These are phyloP conservation scores for Andricus curvator DNA, from an alignment of 2,888 invertebrate genomes.

Conservation along the genomic window DNA sequence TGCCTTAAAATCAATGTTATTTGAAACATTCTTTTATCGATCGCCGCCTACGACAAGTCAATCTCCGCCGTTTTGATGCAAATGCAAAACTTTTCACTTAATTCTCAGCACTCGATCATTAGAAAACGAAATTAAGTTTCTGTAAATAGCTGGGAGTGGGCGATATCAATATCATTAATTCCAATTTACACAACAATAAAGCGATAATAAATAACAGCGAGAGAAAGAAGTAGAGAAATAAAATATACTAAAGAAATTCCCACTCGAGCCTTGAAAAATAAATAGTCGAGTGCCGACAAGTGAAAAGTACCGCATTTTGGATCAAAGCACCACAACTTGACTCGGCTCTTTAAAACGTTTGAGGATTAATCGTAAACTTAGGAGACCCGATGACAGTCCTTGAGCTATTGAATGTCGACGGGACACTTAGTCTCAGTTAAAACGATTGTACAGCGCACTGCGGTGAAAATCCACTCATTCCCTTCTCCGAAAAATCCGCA, in stretches of 20 bases:
- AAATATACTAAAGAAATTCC: not conserved
- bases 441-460: conserved; percentile 51
- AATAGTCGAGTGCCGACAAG: conserved; percentile 3
- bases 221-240: conserved; percentile 1
- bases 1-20: conserved; percentile 11
- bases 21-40: conserved; percentile 22
- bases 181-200: conserved; percentile 10
- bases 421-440: conserved; percentile 35
- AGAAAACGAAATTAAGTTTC: not conserved
- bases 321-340: conserved; percentile 1
- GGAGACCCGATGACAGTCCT: conserved; percentile 24
- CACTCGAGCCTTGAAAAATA: not conserved
- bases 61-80: not conserved
- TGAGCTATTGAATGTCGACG: conserved; percentile 31
- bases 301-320: not conserved
- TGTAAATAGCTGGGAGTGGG: not conserved
- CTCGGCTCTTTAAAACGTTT: not conserved
- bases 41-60: not conserved
- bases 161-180: not conserved
- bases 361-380: conserved; percentile 19
- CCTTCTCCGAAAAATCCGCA: conserved; percentile 45
- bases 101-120: not conserved
- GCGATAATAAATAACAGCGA: conserved; percentile 11
- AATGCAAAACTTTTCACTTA: not conserved
- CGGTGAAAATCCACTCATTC: conserved; percentile 44